Evolutionary conservation across 2,113 vertebrate species (phyloP).

Genomic region (Pipra filicauda): DNA sequence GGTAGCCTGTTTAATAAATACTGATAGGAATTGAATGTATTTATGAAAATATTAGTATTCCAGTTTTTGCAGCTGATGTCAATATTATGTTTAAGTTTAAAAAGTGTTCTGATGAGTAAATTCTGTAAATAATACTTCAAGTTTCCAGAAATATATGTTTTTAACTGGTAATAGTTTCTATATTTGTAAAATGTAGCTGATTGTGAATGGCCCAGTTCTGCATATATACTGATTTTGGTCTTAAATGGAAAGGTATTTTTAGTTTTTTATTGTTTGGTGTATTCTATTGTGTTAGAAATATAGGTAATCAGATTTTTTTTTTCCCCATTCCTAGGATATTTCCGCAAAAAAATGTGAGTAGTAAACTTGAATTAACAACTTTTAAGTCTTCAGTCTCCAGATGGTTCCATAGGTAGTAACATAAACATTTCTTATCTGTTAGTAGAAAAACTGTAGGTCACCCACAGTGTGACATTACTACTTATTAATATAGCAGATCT

Average conservation of each 20-base stretch:
- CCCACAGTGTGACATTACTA: not conserved
- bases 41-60: not conserved
- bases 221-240: not conserved
- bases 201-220: not conserved
- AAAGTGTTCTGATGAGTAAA: not conserved
- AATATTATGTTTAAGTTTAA: not conserved
- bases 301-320: not conserved
- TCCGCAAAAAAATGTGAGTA: not conserved
- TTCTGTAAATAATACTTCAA: not conserved
- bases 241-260: not conserved
- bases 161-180: not conserved
- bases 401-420: not conserved
- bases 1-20: not conserved
- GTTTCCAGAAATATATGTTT: not conserved
- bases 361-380: not conserved
- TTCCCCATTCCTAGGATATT: fast-evolving
- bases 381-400: not conserved
- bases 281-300: not conserved
- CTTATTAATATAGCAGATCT: slow-evolving; percentile 27
- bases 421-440: not conserved
- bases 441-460: slow-evolving; percentile 33
- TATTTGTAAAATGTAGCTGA: not conserved
- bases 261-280: not conserved
- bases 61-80: not conserved
- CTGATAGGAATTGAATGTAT: not conserved